These are phyloP conservation scores for Salvator merianae DNA, from an alignment of 2,113 vertebrate species.

Conservation along the genomic window DNA sequence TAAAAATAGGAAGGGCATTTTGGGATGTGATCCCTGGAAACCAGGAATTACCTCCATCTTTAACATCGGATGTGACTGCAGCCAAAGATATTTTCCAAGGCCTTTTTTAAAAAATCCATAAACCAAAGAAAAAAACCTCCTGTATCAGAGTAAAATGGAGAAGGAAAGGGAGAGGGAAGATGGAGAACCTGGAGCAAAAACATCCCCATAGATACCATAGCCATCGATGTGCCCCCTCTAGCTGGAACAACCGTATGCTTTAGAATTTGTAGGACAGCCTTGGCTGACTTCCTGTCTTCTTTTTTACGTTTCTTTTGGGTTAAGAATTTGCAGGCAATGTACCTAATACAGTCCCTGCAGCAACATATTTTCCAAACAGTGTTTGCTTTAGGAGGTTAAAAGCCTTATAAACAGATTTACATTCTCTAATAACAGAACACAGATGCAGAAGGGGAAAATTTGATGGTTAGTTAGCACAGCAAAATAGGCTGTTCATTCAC, in stretches of 20 bases:
- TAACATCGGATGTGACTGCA: too few species aligned
- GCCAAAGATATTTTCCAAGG: too few species aligned
- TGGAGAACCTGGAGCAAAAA: background rate
- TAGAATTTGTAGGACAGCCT: constrained; percentile 38
- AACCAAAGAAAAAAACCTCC: too few species aligned
- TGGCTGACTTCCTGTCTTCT: constrained; percentile 36
- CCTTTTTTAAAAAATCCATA: too few species aligned
- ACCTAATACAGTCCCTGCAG: constrained; percentile 70
- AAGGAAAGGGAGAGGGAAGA: too few species aligned
- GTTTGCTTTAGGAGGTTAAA: constrained; percentile 81
- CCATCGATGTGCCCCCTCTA: background rate
- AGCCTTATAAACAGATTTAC: constrained; percentile 77
- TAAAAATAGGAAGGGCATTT: too few species aligned
- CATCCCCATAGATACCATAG: too few species aligned
- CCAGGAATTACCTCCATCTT: too few species aligned
- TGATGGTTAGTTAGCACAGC: constrained; percentile 89
- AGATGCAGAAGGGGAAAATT: constrained; percentile 85
- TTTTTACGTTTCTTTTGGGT: constrained; percentile 35
- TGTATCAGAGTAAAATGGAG: background rate
- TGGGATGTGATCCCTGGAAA: too few species aligned
- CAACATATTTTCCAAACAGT: constrained; percentile 76
- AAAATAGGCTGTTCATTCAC: constrained; percentile 74
- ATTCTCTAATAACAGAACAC: constrained; percentile 81
- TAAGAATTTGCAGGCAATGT: constrained; percentile 66
- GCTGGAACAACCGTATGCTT: background rate